Conservation (phyloP, 2,797 vertebrate species). For the Lutjanus campechanus region DNA sequence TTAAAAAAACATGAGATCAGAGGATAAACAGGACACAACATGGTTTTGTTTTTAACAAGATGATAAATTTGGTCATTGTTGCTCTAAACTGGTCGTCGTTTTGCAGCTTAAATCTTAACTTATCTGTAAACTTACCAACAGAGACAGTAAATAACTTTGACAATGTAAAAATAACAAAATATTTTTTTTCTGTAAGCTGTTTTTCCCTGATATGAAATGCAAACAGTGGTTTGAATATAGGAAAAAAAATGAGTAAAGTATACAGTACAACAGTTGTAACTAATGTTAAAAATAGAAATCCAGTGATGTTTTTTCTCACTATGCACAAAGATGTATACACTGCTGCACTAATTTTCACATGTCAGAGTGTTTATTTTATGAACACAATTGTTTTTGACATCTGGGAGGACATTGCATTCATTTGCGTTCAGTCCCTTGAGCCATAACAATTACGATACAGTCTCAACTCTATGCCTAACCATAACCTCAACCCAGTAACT, state of each 20-base stretch:
- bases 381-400: background rate
- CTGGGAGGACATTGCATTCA: too few species aligned
- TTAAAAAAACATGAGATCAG: background rate
- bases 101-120: slow-evolving; percentile 6
- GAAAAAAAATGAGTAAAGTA: background rate
- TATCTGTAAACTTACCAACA: background rate
- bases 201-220: background rate
- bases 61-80: background rate
- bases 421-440: background rate
- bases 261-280: background rate
- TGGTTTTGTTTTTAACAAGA: background rate
- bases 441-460: background rate
- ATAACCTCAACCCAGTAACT: background rate
- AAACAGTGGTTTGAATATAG: too few species aligned
- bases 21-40: background rate
- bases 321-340: too few species aligned
- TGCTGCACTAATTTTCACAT: background rate
- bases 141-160: background rate
- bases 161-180: background rate
- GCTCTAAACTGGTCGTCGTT: background rate
- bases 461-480: background rate
- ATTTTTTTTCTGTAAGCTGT: background rate
- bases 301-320: background rate
- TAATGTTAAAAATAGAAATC: background rate
- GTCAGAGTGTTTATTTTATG: background rate